Conservation (phyloP, 2,797 vertebrate genomes). For the Hylomyscus alleni region DNA sequence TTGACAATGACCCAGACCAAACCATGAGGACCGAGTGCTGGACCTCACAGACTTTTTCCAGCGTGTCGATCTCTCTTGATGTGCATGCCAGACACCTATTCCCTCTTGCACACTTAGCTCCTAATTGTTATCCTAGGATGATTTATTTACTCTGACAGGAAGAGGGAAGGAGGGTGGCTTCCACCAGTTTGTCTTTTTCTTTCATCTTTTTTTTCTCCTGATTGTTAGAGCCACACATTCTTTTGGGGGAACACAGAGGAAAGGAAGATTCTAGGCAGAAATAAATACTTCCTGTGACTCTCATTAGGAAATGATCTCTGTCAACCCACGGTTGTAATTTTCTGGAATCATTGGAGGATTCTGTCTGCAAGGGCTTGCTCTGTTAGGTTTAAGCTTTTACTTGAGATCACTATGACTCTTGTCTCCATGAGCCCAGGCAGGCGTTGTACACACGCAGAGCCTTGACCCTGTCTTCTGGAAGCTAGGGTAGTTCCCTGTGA, state of each 20-base stretch:
- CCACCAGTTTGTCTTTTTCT: conserved; percentile 1
- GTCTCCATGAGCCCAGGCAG: not conserved
- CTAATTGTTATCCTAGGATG: conserved; percentile 66
- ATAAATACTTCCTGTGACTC: not conserved
- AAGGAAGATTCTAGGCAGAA: conserved; percentile 55
- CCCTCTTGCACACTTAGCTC: conserved; percentile 52
- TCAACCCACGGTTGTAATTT: not conserved
- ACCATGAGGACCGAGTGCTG: not conserved
- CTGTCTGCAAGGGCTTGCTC: not conserved
- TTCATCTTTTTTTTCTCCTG: not conserved
- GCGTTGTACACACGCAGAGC: not conserved
- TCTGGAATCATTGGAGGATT: not conserved
- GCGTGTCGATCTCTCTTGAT: conserved; percentile 35
- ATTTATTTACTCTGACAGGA: conserved; percentile 68
- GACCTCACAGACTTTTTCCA: not conserved
- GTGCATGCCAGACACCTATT: conserved; percentile 12
- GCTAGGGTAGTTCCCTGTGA: not conserved
- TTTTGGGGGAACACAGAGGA: not conserved
- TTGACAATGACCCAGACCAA: not conserved
- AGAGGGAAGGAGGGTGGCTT: conserved; percentile 26
- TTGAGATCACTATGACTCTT: not conserved
- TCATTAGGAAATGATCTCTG: not conserved
- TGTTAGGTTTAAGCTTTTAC: not conserved
- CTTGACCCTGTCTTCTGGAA: not conserved
- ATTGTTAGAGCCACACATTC: not conserved